Conservation (phyloP, 2,113 vertebrate species). For the Prietella phreatophila region DNA sequence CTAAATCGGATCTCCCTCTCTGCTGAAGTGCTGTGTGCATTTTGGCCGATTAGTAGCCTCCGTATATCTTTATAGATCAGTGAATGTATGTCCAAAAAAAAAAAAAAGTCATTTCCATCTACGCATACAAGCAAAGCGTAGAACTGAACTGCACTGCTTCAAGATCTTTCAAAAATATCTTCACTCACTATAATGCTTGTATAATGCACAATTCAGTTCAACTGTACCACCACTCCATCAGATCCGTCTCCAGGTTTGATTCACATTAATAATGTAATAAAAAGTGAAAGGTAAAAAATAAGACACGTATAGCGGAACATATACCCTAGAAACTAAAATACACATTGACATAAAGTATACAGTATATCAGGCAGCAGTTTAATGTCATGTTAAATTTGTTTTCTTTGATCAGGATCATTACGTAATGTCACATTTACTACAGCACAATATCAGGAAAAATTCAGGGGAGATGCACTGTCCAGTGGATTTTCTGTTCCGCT, state of each 20-base stretch:
- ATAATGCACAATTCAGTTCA: not conserved
- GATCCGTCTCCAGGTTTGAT: not conserved
- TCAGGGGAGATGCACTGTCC: slow-evolving; percentile 21
- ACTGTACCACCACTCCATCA: slow-evolving; percentile 10
- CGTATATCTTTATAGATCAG: not conserved
- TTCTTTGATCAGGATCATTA: slow-evolving; percentile 1
- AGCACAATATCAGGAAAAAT: slow-evolving; percentile 17
- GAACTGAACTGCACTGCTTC: not conserved
- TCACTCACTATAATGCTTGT: not conserved
- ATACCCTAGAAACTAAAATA: not conserved
- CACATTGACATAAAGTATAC: slow-evolving; percentile 3
- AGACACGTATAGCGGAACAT: not conserved
- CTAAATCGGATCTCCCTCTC: not conserved
- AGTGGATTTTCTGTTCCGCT: not conserved
- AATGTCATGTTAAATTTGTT: not conserved
- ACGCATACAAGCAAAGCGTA: not conserved
- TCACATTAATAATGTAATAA: slow-evolving; percentile 28
- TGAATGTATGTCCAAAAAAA: not conserved
- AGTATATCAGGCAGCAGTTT: slow-evolving; percentile 18
- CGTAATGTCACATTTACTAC: slow-evolving; percentile 9
- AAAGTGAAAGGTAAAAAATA: slow-evolving; percentile 5
- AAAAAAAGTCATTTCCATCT: not conserved
- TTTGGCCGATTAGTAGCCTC: slow-evolving; percentile 4
- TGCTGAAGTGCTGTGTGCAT: slow-evolving; percentile 30
- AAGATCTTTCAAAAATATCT: slow-evolving; percentile 1